Conservation (phyloP, 2,113 vertebrate genomes). For the Tympanuchus pallidicinctus region DNA sequence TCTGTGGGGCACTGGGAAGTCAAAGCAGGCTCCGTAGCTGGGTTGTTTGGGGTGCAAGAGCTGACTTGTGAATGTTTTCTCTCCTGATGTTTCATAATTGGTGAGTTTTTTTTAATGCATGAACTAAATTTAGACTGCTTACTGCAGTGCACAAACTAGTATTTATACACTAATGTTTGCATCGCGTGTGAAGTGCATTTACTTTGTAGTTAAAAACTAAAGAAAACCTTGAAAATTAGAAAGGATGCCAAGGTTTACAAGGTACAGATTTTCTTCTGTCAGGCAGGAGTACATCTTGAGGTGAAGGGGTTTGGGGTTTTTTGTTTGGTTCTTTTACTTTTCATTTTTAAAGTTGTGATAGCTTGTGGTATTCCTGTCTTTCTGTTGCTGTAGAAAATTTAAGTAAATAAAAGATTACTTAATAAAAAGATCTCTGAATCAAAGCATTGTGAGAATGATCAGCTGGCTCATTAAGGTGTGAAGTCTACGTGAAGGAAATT, state of each 20-base stretch:
- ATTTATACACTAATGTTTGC: neutral
- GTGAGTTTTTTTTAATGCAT: neutral
- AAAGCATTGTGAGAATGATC: neutral
- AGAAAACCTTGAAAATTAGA: neutral
- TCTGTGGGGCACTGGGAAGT: neutral
- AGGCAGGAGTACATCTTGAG: neutral
- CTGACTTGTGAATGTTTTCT: neutral
- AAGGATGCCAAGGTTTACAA: neutral
- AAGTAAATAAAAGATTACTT: neutral
- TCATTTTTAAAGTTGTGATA: neutral
- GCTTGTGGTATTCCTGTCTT: neutral
- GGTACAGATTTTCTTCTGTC: neutral
- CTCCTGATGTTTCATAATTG: neutral
- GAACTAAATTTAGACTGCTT: neutral
- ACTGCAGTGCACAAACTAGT: neutral
- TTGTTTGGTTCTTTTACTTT: neutral
- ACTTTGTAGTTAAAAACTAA: neutral
- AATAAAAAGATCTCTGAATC: neutral
- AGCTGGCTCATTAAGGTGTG: neutral
- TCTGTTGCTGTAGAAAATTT: neutral
- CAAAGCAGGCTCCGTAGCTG: accelerated
- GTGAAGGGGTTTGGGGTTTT: too few relatives aligned
- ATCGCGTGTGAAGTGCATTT: accelerated
- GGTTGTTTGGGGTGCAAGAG: neutral
- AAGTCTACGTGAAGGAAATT: neutral